Evolutionary conservation across 2,113 vertebrate species (phyloP).

Genomic region (Naja naja): DNA sequence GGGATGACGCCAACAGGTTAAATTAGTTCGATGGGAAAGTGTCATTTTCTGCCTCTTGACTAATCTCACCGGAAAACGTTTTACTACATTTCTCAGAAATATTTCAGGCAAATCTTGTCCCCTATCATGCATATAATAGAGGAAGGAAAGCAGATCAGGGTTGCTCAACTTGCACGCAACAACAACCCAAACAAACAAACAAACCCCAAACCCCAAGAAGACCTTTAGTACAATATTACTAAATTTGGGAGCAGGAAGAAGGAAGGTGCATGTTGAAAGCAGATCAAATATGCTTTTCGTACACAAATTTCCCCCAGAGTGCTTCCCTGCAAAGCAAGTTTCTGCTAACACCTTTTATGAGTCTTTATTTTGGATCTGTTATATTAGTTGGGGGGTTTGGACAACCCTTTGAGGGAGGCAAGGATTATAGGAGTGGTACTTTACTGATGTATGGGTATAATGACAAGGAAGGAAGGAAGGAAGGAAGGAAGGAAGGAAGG

Average conservation of each 20-base stretch:
- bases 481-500: accelerated
- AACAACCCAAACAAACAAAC: too few relatives aligned
- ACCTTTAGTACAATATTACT: not conserved
- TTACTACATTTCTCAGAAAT: not conserved
- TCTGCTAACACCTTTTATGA: too few relatives aligned
- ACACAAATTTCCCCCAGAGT: too few relatives aligned
- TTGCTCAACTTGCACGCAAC: not conserved
- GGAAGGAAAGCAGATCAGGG: not conserved
- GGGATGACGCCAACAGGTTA: not conserved
- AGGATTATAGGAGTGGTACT: not conserved
- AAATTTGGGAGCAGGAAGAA: not conserved
- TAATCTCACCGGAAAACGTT: not conserved
- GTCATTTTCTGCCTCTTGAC: not conserved
- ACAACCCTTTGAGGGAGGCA: not conserved
- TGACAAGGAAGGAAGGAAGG: not conserved
- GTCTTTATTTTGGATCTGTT: too few relatives aligned
- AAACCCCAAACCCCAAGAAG: not conserved
- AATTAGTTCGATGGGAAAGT: not conserved
- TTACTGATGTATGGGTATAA: not conserved
- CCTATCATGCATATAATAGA: not conserved
- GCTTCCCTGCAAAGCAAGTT: too few relatives aligned
- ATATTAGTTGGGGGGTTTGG: not conserved
- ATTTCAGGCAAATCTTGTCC: not conserved
- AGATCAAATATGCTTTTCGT: too few relatives aligned
- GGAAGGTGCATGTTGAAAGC: not conserved